Evolutionary conservation across 2,113 vertebrate genomes (phyloP), one percentile per base, ranked within the genome.

Genomic region (Phrynosoma blainvillii): DNA sequence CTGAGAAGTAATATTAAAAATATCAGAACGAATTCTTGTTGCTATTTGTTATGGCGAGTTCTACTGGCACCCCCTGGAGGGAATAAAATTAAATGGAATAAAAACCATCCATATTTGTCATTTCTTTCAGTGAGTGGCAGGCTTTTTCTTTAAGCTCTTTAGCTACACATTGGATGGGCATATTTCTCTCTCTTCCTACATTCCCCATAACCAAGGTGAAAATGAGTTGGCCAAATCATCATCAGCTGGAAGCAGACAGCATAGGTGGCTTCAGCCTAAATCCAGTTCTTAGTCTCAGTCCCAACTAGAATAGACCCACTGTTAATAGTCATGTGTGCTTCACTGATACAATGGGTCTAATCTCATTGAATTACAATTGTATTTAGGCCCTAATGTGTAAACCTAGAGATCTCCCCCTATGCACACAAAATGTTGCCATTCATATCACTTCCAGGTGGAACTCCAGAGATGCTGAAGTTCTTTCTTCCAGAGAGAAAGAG

Each of bases 21-120:
- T 11, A 75, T 3, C 4, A 59, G 85, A 91, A 23, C 14, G 77
- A 92, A 93, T 0, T 7, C 0, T 20, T 32, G 13, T 21, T 85
- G 40, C 47, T 85, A 36, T 87, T 90, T 74, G 79, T 59, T 85
- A 36, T 84, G 91, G 88, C 89, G 89, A 92, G 90, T 86, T 93
- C 18, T 73, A 87, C 21, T 86, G 85, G 52, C 47, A 90, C 86
- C 89, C 94, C 13, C 59, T 62, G 13, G 12, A 62, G 13, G 59
- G 59, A 16, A 62, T 18, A 62, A 62, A 62, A 18, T 62, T 47
- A 47, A 62, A 62, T 62, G 59, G 12, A 4, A 62, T 82, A 77
- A 0, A 79, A 84, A 1, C 20, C 0, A 27, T 14, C 6, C n/a
- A 23, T 76, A 59, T 1, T 10, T 47, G 89, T 59, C 0, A 0